These are phyloP conservation scores for Oceanites oceanicus DNA, from an alignment of 2,113 vertebrate genomes.

Conservation along the genomic window DNA sequence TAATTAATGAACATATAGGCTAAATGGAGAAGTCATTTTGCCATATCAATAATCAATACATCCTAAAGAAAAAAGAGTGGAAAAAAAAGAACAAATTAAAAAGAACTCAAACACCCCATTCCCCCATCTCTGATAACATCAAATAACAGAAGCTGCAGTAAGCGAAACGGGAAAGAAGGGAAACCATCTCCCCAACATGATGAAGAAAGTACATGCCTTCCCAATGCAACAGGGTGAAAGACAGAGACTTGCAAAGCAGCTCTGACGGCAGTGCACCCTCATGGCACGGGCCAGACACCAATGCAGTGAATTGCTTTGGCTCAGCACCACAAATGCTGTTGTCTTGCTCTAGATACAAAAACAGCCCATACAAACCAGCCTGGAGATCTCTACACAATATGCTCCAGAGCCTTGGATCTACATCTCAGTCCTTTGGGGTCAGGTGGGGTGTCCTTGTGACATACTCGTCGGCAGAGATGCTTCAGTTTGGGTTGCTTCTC, in stretches of 20 bases:
- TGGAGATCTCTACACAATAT: background rate
- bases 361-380: accelerated
- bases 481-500: background rate
- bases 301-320: background rate
- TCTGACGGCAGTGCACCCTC: background rate
- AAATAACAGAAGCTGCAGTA: background rate
- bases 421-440: background rate
- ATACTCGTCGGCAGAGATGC: background rate
- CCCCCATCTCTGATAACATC: background rate
- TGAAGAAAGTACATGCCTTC: background rate
- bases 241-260: background rate
- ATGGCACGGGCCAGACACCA: background rate
- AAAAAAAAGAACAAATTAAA: background rate
- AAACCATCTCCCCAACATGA: background rate
- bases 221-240: background rate
- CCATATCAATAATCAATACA: background rate
- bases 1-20: background rate
- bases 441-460: background rate
- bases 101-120: background rate
- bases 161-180: background rate
- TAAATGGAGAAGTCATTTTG: background rate
- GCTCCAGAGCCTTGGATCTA: background rate
- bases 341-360: background rate
- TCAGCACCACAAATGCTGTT: background rate
- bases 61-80: background rate